Percentiles rank a stretch among this genome's conserved stretches.
phyloP scores from a whole-genome alignment of 1,140 invertebrate genomes.

The Semibalanus balanoides region DNA sequence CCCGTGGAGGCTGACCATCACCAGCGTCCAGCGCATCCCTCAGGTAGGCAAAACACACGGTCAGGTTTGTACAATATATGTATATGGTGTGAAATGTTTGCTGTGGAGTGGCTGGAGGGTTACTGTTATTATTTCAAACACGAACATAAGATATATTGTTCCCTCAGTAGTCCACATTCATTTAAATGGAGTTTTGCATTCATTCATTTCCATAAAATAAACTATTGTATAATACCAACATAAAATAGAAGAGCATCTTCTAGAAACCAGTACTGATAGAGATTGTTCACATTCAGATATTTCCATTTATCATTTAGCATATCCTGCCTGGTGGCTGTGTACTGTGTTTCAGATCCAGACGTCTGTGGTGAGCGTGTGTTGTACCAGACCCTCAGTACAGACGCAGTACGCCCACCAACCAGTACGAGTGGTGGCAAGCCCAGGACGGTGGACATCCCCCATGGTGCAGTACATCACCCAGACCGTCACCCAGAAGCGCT shows the following conservation, averaged over 20 bases:
- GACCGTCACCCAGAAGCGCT: background rate
- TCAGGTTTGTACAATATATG: too few relatives aligned
- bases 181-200: too few relatives aligned
- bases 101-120: background rate
- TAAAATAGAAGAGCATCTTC: too few relatives aligned
- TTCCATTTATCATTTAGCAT: background rate
- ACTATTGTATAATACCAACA: too few relatives aligned
- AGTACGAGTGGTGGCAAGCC: background rate
- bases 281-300: background rate
- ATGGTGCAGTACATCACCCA: constrained; percentile 4
- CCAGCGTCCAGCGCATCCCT: background rate
- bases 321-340: background rate
- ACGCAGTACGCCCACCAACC: background rate
- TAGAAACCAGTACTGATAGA: background rate
- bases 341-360: background rate
- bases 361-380: background rate
- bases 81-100: background rate
- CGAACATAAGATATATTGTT: background rate
- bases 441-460: background rate
- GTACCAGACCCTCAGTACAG: constrained; percentile 5
- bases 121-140: background rate
- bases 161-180: too few relatives aligned
- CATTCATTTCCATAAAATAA: too few relatives aligned
- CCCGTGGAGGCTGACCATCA: background rate
- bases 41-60: background rate